phyloP scores from a whole-genome alignment of 2,888 invertebrate genomes.

The Phalangium opilio region DNA sequence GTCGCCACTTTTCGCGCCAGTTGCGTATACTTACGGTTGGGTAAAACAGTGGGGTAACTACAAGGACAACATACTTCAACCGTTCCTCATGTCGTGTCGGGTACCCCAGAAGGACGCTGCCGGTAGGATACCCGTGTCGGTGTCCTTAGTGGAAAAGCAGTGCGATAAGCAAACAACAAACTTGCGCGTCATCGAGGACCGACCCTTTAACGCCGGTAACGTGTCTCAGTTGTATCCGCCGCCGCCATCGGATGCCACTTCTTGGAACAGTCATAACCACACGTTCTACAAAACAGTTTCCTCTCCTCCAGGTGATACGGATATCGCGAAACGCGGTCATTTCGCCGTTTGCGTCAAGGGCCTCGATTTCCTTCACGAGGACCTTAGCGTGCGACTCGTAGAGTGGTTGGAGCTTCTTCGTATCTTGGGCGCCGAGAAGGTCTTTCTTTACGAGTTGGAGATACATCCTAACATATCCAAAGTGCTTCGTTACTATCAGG shows the following conservation, averaged over 20 bases:
- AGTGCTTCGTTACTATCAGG: slow-evolving; percentile 45
- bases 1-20: slow-evolving; percentile 52
- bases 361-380: slow-evolving; percentile 78
- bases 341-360: slow-evolving; percentile 91
- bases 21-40: slow-evolving; percentile 84
- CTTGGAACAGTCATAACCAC: no score
- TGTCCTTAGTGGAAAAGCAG: slow-evolving; percentile 65
- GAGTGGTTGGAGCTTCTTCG: slow-evolving; percentile 86
- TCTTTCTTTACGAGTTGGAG: slow-evolving; percentile 69
- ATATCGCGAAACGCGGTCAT: slow-evolving; percentile 42
- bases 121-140: slow-evolving; percentile 39
- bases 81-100: slow-evolving; percentile 75
- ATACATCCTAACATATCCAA: slow-evolving; percentile 82
- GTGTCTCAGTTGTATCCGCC: no score
- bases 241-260: no score
- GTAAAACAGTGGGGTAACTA: slow-evolving; percentile 88
- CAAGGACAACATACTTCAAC: slow-evolving; percentile 76
- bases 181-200: slow-evolving; percentile 62
- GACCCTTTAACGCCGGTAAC: slow-evolving; percentile 34
- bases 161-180: slow-evolving; percentile 72
- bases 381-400: slow-evolving; percentile 69
- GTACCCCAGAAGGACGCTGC: slow-evolving; percentile 40
- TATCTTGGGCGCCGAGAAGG: slow-evolving; percentile 74
- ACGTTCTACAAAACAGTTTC: no score
- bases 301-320: no score